Evolutionary conservation across 2,888 invertebrate genomes (phyloP), one percentile per base, ranked within the genome.

Genomic region (Nymphalis urticae): DNA sequence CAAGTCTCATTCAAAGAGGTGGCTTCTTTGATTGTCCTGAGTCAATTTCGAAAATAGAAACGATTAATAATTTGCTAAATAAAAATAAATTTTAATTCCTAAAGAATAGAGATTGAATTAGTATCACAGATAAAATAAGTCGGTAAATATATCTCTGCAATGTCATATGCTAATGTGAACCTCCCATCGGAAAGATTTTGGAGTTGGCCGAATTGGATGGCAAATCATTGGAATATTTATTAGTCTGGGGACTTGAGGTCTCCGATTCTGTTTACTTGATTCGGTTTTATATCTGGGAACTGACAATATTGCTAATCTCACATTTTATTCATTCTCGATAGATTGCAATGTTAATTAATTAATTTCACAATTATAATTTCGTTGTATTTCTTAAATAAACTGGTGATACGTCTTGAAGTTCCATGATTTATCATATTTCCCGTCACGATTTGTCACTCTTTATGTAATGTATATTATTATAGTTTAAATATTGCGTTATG

Each of bases 201-300:
- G 81, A 82, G 82, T 81, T 82, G 77, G 79, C 78, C 82, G 87
- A 87, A 88, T 89, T 86, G 89, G 87, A 86, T 85, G 84, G 82
- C 82, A 84, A 88, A 85, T 88, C 87, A 87, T 88, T 86, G 87
- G 90, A 88, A 89, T 90, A 90, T 90, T 88, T 90, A 89, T 89
- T 87, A 88, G 88, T 73, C 80, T 76, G 75, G 87, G 88, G 90
- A 88, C 80, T 85, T 77, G 78, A 81, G 79, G 75, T 76, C 75
- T 74, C 73, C 77, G 78, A 78, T 79, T 78, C 77, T 74, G 77
- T 75, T 78, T 72, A 76, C 74, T 72, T 72, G 74, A 70, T 74
- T 77, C 73, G 75, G 80, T 80, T 83, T 79, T 80, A 83, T 67
- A 66, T 66, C 69, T 69, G 58, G 36, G 64, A 17, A 56, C 53